Percentiles rank a stretch among this genome's conserved stretches.
phyloP scores from a whole-genome alignment of 2,797 vertebrate genomes.

The Alcedo atthis region DNA sequence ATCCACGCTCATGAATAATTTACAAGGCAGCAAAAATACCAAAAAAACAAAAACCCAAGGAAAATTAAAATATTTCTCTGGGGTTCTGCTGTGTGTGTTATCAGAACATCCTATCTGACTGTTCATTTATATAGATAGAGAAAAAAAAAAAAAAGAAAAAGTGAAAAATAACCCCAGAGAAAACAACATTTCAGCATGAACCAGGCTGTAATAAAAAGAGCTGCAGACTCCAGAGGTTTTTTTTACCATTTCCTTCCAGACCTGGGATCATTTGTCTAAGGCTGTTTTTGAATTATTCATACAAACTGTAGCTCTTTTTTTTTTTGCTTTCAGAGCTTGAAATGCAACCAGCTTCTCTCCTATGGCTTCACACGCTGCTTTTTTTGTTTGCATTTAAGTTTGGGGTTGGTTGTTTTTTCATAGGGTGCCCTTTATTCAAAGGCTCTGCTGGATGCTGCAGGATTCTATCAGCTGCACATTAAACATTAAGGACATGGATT shows the following conservation, averaged over 20 bases:
- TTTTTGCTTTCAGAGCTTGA: conserved; percentile 68
- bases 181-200: conserved; percentile 70
- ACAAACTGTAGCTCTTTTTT: conserved; percentile 37
- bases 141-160: neutral
- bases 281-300: conserved; percentile 85
- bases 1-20: conserved; percentile 77
- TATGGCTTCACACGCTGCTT: conserved; percentile 41
- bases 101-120: conserved; percentile 61
- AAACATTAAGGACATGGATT: conserved; percentile 32
- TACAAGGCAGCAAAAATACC: conserved; percentile 35
- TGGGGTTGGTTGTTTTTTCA: conserved; percentile 62
- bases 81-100: conserved; percentile 29
- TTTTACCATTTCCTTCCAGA: conserved; percentile 74
- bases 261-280: conserved; percentile 78
- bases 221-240: conserved; percentile 72
- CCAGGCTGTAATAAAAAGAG: conserved; percentile 78
- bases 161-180: conserved; percentile 75
- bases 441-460: conserved; percentile 50
- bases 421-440: conserved; percentile 28
- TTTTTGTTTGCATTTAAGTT: conserved; percentile 38
- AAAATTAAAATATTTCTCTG: conserved; percentile 66
- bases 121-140: conserved; percentile 54
- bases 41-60: conserved; percentile 52
- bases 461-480: conserved; percentile 31
- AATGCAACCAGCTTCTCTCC: conserved; percentile 46